Evolutionary conservation across 2,888 invertebrate genomes (phyloP), one percentile per base, ranked within the genome.

Genomic region (Ormyrus nitidulus): DNA sequence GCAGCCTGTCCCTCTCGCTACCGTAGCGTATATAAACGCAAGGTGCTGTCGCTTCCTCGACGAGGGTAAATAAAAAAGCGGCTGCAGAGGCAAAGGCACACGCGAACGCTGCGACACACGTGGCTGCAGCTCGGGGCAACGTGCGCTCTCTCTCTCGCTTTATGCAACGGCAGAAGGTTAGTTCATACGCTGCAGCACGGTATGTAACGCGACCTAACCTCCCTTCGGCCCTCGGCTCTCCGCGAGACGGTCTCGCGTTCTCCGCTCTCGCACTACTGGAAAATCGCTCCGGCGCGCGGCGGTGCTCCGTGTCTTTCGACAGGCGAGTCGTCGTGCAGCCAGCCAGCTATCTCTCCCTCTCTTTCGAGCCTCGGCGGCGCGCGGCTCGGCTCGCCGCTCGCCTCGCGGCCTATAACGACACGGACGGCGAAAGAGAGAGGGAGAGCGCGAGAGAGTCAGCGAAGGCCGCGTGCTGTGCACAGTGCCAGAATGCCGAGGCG

Each of bases 391-490:
- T 34, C 34, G 34, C 34, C 34, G 34, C 34, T 34, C 34, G 34
- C 34, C 34, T 34, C 34, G 34, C 34, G 34, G 34, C 34, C 34
- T 34, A 34, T 34, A 34, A 34, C 34, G 34, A 34, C 34, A 4
- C 34, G 34, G 19, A 19, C 34, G 34, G 34, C 34, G 34, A 34
- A 34, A n/a, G 58, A 34, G 48, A 48, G 19, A 10, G 56, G 10
- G 58, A 13, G 34, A 65, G 58, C 9, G 44, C 6, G 49, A 65
- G 19, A n/a, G 61, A 5, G 46, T 48, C 6, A 19, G 13, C 48
- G 58, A 58, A n/a, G 59, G 58, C 48, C 75, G 76, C 68, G 68
- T 34, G 34, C 34, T 34, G 34, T 76, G 76, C 10, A 46, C 49
- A 44, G 48, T 44, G 49, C 8, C 19, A 34, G 51, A 10, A 46